Evolutionary conservation across 2,888 invertebrate species (phyloP).

Genomic region (Drosophila tanythrix): DNA sequence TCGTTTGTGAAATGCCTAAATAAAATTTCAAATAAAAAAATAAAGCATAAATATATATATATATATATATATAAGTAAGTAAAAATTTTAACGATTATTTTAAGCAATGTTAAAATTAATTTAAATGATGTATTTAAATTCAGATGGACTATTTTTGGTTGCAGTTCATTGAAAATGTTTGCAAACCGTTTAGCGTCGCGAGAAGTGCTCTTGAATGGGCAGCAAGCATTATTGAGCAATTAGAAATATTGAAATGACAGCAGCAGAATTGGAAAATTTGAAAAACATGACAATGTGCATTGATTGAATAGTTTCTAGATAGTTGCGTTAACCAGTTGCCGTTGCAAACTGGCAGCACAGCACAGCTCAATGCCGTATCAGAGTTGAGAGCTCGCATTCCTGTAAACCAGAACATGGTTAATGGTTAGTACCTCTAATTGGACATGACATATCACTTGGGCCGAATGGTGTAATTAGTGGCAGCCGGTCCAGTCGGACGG

Average conservation of each 20-base stretch:
- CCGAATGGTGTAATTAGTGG: constrained; percentile 19
- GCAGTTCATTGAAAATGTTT: not conserved
- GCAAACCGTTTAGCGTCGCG: not conserved
- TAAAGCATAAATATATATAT: not conserved
- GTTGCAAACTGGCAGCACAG: not conserved
- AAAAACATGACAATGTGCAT: not conserved
- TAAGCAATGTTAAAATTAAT: too few species aligned
- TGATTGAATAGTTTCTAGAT: not conserved
- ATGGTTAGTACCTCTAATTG: constrained; percentile 41
- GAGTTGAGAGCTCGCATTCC: constrained; percentile 43
- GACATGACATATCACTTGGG: constrained; percentile 47
- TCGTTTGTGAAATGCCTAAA: not conserved
- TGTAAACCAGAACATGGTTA: constrained; percentile 37
- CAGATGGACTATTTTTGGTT: too few species aligned
- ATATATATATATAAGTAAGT: too few species aligned
- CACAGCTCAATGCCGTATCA: constrained; percentile 43
- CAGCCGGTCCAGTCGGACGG: constrained; percentile 6
- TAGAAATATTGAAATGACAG: not conserved
- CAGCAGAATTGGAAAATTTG: not conserved
- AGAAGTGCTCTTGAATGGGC: not conserved
- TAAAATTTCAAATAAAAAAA: not conserved
- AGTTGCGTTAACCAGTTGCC: constrained; percentile 4
- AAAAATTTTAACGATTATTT: too few species aligned
- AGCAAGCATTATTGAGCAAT: not conserved
- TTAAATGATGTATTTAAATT: too few species aligned